These are phyloP conservation scores for Panthera tigris DNA, from an alignment of 2,113 vertebrate species.

Conservation along the genomic window DNA sequence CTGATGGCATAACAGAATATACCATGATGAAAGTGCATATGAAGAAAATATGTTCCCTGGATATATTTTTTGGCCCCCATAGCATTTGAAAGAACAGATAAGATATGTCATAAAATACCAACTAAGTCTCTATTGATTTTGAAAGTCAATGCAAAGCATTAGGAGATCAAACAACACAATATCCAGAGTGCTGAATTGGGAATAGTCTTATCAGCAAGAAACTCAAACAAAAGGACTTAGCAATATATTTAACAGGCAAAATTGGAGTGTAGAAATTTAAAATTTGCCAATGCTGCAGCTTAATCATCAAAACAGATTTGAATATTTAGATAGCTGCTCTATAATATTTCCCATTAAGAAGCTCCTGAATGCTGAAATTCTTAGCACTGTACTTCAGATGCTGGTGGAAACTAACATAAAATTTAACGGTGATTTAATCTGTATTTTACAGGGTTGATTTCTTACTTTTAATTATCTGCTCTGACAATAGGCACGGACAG, in stretches of 20 bases:
- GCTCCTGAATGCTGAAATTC: constrained; percentile 28
- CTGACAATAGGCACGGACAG: not conserved
- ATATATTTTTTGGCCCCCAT: not conserved
- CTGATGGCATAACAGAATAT: not conserved
- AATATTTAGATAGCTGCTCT: constrained; percentile 49
- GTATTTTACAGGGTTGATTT: not conserved
- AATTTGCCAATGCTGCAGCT: not conserved
- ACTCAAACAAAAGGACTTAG: not conserved
- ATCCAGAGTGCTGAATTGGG: constrained; percentile 17
- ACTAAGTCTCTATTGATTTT: constrained; percentile 55
- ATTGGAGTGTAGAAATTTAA: not conserved
- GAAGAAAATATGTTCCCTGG: not conserved
- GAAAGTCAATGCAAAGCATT: constrained; percentile 42
- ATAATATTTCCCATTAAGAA: constrained; percentile 53
- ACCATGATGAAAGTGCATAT: constrained; percentile 7
- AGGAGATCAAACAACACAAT: constrained; percentile 29
- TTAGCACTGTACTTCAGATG: not conserved
- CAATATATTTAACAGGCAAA: not conserved
- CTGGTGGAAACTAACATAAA: constrained; percentile 54
- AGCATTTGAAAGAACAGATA: constrained; percentile 45
- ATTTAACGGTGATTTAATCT: constrained; percentile 8
- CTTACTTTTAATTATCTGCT: not conserved
- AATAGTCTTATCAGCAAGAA: constrained; percentile 11
- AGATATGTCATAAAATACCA: constrained; percentile 53
- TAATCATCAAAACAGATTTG: constrained; percentile 37